Evolutionary conservation across 2,797 vertebrate genomes (phyloP).

Genomic region (Acanthis flammea): DNA sequence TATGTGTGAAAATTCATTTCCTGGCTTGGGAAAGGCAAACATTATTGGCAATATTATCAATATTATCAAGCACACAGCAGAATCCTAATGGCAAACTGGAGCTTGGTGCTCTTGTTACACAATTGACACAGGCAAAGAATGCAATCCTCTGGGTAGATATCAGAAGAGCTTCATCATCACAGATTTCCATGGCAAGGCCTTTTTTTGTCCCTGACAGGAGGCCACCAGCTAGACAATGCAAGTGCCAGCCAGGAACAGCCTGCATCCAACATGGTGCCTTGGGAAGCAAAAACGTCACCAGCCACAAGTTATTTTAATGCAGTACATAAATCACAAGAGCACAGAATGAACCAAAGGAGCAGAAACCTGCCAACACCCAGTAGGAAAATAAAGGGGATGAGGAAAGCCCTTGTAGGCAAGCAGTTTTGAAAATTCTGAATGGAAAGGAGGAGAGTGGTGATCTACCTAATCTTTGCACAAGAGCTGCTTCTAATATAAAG

Average conservation of each 20-base stretch:
- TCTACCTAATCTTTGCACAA: background rate
- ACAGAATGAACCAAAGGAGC: background rate
- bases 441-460: background rate
- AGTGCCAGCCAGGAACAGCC: background rate
- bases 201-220: background rate
- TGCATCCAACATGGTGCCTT: accelerated
- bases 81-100: accelerated
- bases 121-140: background rate
- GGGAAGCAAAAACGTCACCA: background rate
- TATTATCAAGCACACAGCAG: background rate
- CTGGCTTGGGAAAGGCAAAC: background rate
- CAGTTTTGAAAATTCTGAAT: background rate
- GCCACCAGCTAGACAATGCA: background rate
- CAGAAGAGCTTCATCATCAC: background rate
- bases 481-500: background rate
- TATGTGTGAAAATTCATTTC: accelerated
- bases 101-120: background rate
- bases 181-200: background rate
- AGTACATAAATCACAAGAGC: background rate
- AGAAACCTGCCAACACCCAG: background rate
- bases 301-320: background rate
- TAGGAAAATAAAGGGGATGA: background rate
- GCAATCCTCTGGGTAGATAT: background rate
- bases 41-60: background rate
- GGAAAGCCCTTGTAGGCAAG: background rate